A percentile compares a stretch with the other conserved stretches of the same genome.
Conservation (phyloP, 2,888 invertebrate genomes). For the Candidula unifasciata region DNA sequence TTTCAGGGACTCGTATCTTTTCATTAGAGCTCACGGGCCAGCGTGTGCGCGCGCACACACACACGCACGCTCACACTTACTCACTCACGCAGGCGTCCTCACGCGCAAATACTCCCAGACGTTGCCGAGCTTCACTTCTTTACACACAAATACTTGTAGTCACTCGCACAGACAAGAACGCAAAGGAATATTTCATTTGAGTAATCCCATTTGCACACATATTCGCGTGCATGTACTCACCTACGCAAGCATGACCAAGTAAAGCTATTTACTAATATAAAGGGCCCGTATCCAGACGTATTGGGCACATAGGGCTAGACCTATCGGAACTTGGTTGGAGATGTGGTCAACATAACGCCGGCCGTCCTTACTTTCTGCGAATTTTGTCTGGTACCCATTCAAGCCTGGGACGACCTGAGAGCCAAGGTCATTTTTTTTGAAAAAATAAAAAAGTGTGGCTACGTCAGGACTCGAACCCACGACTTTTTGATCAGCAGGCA, state of each 20-base stretch:
- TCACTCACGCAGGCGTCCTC: neutral
- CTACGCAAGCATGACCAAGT: neutral
- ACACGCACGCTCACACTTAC: neutral
- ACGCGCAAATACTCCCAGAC: neutral
- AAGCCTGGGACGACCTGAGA: too few relatives aligned
- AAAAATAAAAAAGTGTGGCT: too few relatives aligned
- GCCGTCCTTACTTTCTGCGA: too few relatives aligned
- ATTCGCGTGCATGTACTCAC: neutral
- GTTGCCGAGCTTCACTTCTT: neutral
- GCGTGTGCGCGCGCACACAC: neutral
- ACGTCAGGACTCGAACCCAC: too few relatives aligned
- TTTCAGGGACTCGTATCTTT: constrained; percentile 27
- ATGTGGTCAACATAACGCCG: too few relatives aligned
- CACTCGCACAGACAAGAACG: neutral
- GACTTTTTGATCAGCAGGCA: too few relatives aligned
- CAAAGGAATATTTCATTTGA: neutral
- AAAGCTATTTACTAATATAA: neutral
- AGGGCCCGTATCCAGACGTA: too few relatives aligned
- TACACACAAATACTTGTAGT: neutral
- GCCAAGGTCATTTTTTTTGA: too few relatives aligned
- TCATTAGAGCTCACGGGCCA: neutral
- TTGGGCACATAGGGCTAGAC: too few relatives aligned
- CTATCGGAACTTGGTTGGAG: too few relatives aligned
- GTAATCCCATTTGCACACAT: neutral
- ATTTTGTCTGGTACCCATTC: too few relatives aligned